Conservation (phyloP, 2,113 vertebrate genomes). For the Petrocephalus zakoni region DNA sequence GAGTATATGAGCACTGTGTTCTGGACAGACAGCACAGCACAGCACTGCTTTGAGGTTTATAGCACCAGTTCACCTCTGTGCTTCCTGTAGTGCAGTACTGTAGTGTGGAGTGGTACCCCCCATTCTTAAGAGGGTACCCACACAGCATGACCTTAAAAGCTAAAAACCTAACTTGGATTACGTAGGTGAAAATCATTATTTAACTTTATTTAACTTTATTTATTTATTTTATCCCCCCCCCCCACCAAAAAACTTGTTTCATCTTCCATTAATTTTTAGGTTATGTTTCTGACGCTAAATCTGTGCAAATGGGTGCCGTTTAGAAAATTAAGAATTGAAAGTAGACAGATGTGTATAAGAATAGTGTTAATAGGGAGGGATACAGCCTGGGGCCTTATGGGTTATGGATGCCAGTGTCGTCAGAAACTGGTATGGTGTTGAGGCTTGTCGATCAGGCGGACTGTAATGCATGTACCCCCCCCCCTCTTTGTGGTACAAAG, state of each 20-base stretch:
- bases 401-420: too few relatives aligned
- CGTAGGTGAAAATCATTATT: neutral
- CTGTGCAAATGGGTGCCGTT: neutral
- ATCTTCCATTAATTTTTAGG: neutral
- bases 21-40: neutral
- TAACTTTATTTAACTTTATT: too few relatives aligned
- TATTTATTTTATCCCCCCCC: too few relatives aligned
- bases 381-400: neutral
- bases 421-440: too few relatives aligned
- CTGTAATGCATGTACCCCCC: neutral
- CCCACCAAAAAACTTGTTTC: neutral
- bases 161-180: neutral
- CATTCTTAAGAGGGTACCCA: neutral
- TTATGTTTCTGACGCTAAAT: too few relatives aligned
- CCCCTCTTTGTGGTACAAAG: neutral
- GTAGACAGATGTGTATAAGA: neutral
- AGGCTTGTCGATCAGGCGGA: neutral
- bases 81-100: neutral
- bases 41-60: neutral
- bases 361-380: neutral
- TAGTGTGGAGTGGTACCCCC: neutral
- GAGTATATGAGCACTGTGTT: neutral
- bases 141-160: neutral
- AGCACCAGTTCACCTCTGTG: neutral
- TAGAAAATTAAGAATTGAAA: neutral